These are phyloP conservation scores for Fregata magnificens DNA, from an alignment of 2,113 vertebrate species.

Conservation along the genomic window DNA sequence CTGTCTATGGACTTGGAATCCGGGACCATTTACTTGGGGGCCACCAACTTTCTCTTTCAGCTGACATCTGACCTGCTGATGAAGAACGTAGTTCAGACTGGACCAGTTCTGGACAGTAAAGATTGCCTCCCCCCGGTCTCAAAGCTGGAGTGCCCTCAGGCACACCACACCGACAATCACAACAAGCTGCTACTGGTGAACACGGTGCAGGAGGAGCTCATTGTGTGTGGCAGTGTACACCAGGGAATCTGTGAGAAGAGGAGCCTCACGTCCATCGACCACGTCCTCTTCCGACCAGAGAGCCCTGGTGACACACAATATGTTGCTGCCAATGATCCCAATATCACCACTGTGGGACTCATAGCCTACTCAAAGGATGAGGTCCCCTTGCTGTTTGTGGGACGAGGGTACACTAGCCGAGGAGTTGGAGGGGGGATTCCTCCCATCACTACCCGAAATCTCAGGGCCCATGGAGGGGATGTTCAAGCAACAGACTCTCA, in stretches of 20 bases:
- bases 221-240: slow-evolving; percentile 92
- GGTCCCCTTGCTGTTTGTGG: slow-evolving; percentile 89
- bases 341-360: slow-evolving; percentile 91
- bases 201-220: slow-evolving; percentile 81
- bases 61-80: slow-evolving; percentile 81
- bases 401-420: slow-evolving; percentile 90
- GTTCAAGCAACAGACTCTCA: slow-evolving; percentile 75
- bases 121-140: slow-evolving; percentile 92
- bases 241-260: slow-evolving; percentile 96
- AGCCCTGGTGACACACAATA: slow-evolving; percentile 94
- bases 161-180: slow-evolving; percentile 85
- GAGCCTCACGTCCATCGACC: slow-evolving; percentile 74
- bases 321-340: slow-evolving; percentile 94
- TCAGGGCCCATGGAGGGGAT: slow-evolving; percentile 55
- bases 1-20: slow-evolving; percentile 83
- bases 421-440: slow-evolving; percentile 87
- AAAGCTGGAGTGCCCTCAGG: slow-evolving; percentile 87
- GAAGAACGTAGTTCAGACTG: slow-evolving; percentile 79
- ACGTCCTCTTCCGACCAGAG: slow-evolving; percentile 84
- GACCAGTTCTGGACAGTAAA: slow-evolving; percentile 88
- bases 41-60: slow-evolving; percentile 91
- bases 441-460: slow-evolving; percentile 91
- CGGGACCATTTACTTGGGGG: slow-evolving; percentile 88
- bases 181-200: slow-evolving; percentile 93
- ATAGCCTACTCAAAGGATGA: slow-evolving; percentile 81